A percentile compares a stretch with the other conserved stretches of the same genome.
Conservation (phyloP, 1,140 invertebrate species). For the Megalopta genalis region DNA sequence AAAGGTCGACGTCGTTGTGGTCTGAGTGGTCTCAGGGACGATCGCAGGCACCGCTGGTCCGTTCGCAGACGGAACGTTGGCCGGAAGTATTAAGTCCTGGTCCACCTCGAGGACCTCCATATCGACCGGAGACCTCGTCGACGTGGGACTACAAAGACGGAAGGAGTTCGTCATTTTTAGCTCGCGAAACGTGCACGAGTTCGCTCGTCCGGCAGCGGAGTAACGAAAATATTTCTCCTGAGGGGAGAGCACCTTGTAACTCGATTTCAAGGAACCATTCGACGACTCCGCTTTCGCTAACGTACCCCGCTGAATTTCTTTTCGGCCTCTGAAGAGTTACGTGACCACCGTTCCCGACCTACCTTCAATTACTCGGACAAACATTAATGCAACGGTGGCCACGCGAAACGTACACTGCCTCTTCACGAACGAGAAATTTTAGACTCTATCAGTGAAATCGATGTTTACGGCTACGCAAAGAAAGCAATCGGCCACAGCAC, state of each 20-base stretch:
- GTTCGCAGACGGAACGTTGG: conserved; percentile 59
- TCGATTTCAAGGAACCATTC: conserved; percentile 11
- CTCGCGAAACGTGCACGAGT: conserved; percentile 2
- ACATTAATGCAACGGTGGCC: neutral
- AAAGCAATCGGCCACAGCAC: too few relatives aligned
- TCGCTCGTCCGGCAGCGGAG: neutral
- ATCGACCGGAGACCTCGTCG: conserved; percentile 65
- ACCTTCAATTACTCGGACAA: neutral
- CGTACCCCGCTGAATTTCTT: neutral
- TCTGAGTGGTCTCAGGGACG: conserved; percentile 70
- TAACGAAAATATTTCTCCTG: conserved; percentile 31
- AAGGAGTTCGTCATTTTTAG: conserved; percentile 43
- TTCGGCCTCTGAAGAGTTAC: neutral
- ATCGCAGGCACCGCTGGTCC: conserved; percentile 66
- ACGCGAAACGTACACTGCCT: neutral
- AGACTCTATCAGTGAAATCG: neutral
- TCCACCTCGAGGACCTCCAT: conserved; percentile 68
- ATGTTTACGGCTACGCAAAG: too few relatives aligned
- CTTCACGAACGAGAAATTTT: neutral
- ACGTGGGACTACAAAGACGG: conserved; percentile 62
- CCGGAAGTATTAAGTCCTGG: conserved; percentile 59
- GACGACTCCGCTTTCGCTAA: conserved; percentile 15
- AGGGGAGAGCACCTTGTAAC: conserved; percentile 2
- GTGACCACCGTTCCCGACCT: neutral
- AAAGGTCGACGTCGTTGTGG: conserved; percentile 71